Evolutionary conservation across 1,140 invertebrate species (phyloP).

Genomic region (Andrena cerasifolii): DNA sequence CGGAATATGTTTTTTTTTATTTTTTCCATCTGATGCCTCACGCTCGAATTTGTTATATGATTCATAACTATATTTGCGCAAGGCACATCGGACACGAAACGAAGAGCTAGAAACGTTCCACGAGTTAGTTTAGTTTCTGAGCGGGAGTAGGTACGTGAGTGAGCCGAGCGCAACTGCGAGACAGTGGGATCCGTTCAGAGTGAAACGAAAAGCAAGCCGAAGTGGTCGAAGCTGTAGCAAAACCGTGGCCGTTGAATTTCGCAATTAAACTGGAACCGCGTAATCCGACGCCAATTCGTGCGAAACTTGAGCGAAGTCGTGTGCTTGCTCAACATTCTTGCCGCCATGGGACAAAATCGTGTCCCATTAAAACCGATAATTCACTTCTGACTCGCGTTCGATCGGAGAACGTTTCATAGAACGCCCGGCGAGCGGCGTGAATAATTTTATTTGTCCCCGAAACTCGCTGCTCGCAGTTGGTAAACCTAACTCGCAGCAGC

Average conservation of each 20-base stretch:
- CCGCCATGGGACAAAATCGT: neutral
- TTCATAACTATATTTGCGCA: neutral
- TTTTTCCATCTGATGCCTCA: neutral
- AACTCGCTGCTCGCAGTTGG: neutral
- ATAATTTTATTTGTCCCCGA: neutral
- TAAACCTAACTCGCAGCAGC: neutral
- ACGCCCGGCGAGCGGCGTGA: neutral
- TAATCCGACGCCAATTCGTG: slow-evolving; percentile 54
- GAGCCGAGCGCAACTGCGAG: neutral
- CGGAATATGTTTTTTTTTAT: slow-evolving; percentile 62
- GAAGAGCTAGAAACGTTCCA: too few species aligned
- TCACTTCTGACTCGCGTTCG: neutral
- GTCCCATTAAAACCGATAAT: neutral
- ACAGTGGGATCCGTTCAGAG: neutral
- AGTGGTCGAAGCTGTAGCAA: slow-evolving; percentile 12
- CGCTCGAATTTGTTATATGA: too few species aligned
- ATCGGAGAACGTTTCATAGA: neutral
- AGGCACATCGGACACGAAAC: too few species aligned
- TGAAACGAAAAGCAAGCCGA: slow-evolving; percentile 5
- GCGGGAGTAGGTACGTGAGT: too few species aligned
- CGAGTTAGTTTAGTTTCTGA: too few species aligned
- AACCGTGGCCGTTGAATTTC: slow-evolving; percentile 44
- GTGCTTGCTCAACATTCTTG: slow-evolving; percentile 40
- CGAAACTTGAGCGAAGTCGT: slow-evolving; percentile 42
- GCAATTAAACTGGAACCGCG: slow-evolving; percentile 50